Conservation (phyloP, 2,888 invertebrate genomes). For the Cephus sareptanus region DNA sequence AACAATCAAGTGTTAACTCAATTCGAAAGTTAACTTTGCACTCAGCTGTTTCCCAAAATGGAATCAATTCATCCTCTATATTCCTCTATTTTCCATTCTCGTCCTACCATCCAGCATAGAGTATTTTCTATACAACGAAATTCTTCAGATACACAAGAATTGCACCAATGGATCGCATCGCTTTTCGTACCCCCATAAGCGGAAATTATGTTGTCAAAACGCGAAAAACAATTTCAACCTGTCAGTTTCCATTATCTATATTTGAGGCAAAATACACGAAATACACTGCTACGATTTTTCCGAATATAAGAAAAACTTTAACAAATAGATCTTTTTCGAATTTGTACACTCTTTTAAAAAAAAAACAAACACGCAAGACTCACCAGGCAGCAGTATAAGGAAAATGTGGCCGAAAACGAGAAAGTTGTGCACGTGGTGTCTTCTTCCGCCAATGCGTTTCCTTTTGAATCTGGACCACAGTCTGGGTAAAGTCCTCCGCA, state of each 20-base stretch:
- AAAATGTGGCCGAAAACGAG: constrained; percentile 43
- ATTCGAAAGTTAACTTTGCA: neutral
- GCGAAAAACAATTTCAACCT: neutral
- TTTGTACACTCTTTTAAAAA: neutral
- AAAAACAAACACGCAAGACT: constrained; percentile 22
- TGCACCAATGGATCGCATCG: neutral
- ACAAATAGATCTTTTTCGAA: neutral
- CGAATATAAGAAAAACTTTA: neutral
- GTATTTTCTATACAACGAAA: neutral
- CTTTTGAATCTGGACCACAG: constrained; percentile 33
- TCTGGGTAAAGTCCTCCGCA: constrained; percentile 29
- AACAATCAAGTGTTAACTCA: neutral
- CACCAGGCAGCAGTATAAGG: constrained; percentile 38
- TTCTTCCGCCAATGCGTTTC: constrained; percentile 29
- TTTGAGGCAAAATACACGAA: neutral
- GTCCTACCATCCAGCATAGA: neutral
- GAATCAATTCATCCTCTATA: neutral
- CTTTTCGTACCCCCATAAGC: neutral
- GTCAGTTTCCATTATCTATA: neutral
- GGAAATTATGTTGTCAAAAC: neutral
- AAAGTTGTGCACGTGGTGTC: constrained; percentile 44
- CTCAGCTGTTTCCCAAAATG: neutral
- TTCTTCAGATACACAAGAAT: neutral
- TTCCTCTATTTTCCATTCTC: neutral
- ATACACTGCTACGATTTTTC: neutral